phyloP scores from a whole-genome alignment of 2,888 invertebrate genomes.

The Vesta saturnalis region DNA sequence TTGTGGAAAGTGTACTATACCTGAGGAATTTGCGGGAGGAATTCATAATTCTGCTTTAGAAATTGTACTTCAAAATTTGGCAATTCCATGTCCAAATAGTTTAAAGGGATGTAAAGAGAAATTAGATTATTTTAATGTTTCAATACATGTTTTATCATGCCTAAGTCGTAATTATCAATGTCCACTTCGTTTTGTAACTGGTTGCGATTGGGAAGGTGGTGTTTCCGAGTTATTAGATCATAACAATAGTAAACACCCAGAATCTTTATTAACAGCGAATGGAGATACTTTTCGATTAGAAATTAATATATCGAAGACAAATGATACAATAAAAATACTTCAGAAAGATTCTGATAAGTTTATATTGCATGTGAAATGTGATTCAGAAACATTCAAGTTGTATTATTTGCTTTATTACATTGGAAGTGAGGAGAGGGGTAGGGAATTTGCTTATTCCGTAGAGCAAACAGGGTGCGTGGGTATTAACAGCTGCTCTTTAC shows the following conservation, averaged over 20 bases:
- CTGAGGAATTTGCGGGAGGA: conserved; percentile 27
- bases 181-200: conserved; percentile 40
- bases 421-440: conserved; percentile 44
- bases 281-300: conserved; percentile 50
- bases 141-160: conserved; percentile 46
- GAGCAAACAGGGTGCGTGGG: conserved; percentile 48
- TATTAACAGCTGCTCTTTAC: conserved; percentile 36
- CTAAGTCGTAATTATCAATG: conserved; percentile 47
- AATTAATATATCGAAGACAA: conserved; percentile 45
- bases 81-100: conserved; percentile 50
- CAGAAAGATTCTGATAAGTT: conserved; percentile 49
- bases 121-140: conserved; percentile 41
- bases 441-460: conserved; percentile 49
- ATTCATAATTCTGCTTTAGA: conserved; percentile 48
- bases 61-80: conserved; percentile 45
- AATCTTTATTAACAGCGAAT: conserved; percentile 49
- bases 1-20: conserved; percentile 49
- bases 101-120: conserved; percentile 48
- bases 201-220: conserved; percentile 50
- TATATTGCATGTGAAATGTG: conserved; percentile 48
- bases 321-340: conserved; percentile 48
- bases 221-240: conserved; percentile 49
- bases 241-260: conserved; percentile 50
- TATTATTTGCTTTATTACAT: conserved; percentile 51
- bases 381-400: conserved; percentile 45